Evolutionary conservation across 2,113 vertebrate genomes (phyloP), one percentile per base, ranked within the genome.

Genomic region (Boulengeromyrus knoepffleri): DNA sequence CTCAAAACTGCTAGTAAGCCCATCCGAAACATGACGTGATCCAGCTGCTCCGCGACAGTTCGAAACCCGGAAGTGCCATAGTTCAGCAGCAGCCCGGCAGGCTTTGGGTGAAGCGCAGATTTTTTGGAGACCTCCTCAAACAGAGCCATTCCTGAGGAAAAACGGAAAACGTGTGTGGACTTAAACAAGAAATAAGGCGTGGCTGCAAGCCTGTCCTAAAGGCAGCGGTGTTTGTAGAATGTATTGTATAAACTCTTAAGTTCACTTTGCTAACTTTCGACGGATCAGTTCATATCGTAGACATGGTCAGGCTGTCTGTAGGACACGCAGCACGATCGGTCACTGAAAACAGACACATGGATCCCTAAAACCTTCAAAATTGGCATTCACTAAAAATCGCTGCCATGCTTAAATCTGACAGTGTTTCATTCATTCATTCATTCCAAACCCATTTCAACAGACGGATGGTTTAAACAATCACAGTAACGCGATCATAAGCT

Each of bases 41-140:
- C 96, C 2, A 99, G 96, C n/a, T 93, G 93, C 9, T 95, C 93
- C 0, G 98, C 97, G 2, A 88, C 93, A 46, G 92, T 92, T 52
- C 98, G 97, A 89, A 99, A 99, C 0, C 99, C 98, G 3, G 98
- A 97, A 0, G 99, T 99, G 74, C 98, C 99, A 45, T 99, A 99
- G 6, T 98, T 97, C 90, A 99, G 95, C 5, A 89, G 31, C 21
- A 98, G 92, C 0, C 97, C 97, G 0, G 74, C 88, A 1, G 97
- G 98, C 50, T 97, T 98, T 0, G 96, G 94, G 42, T 99, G 97
- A 0, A 94, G 46, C 0, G 89, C 91, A 0, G 97, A 97, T 91
- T 90, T 92, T 19, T 95, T 95, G 24, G 62, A 89, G 2, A 98
- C 90, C 6, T 95, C 95, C 85, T 96, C 93, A 39, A 94, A 92